Percentiles rank a stretch among this genome's conserved stretches.
Evolutionary conservation across 2,797 vertebrate genomes (phyloP).

Genomic region (Somateria mollissima): DNA sequence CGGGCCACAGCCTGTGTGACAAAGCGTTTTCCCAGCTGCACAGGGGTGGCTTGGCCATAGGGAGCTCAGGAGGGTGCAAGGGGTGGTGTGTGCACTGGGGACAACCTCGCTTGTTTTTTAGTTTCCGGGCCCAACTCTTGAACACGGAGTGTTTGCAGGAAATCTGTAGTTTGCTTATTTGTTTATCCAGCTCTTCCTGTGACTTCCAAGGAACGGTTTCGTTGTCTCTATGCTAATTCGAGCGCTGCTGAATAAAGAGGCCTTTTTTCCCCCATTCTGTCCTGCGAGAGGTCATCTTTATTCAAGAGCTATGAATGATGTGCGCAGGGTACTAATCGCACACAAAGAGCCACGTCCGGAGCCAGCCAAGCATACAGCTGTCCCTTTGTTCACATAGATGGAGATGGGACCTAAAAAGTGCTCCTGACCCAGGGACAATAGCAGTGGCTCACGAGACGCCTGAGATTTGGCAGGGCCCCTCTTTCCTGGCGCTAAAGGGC

Average conservation of each 20-base stretch:
- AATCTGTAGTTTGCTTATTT: slow-evolving; percentile 51
- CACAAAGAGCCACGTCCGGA: slow-evolving; percentile 69
- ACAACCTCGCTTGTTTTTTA: background rate
- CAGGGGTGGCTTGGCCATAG: background rate
- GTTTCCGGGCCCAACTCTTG: background rate
- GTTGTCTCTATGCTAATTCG: slow-evolving; percentile 59
- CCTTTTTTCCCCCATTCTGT: background rate
- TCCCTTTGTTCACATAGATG: slow-evolving; percentile 74
- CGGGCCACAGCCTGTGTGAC: background rate
- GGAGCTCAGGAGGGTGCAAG: background rate
- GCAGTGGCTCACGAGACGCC: slow-evolving; percentile 31
- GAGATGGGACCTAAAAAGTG: slow-evolving; percentile 61
- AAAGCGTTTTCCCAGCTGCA: background rate
- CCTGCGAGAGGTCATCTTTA: slow-evolving; percentile 69
- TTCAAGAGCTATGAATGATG: slow-evolving; percentile 74
- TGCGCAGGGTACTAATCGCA: slow-evolving; percentile 37
- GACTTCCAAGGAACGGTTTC: slow-evolving; percentile 42
- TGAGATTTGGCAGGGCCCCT: slow-evolving; percentile 65
- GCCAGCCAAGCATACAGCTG: slow-evolving; percentile 77
- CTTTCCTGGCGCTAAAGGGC: slow-evolving; percentile 41
- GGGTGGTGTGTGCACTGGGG: background rate
- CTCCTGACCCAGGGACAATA: slow-evolving; percentile 40
- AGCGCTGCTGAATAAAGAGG: slow-evolving; percentile 64
- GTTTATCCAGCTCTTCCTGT: slow-evolving; percentile 52
- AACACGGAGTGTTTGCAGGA: background rate